A percentile compares a stretch with the other conserved stretches of the same genome.
phyloP scores from a whole-genome alignment of 2,113 vertebrate species.

The Laticauda colubrina region DNA sequence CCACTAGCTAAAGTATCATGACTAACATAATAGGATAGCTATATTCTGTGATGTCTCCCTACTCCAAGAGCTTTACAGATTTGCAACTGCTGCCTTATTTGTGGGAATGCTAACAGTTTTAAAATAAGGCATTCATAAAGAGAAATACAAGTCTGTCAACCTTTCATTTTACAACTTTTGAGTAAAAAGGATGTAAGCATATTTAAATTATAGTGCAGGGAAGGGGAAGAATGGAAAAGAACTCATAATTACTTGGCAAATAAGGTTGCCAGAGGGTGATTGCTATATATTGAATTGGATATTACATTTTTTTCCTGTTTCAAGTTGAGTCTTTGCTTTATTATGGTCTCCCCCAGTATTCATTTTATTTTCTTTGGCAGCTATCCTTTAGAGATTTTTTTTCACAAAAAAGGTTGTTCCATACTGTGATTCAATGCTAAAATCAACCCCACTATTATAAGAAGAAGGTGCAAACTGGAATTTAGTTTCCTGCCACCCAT shows the following conservation, averaged over 20 bases:
- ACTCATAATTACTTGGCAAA: slow-evolving; percentile 65
- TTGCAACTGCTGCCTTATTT: slow-evolving; percentile 27
- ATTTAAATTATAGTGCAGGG: slow-evolving; percentile 39
- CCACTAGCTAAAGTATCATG: neutral
- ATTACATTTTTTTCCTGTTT: slow-evolving; percentile 27
- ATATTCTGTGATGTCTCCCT: slow-evolving; percentile 21
- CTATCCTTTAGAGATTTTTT: slow-evolving; percentile 37
- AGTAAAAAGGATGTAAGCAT: slow-evolving; percentile 43
- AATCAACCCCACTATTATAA: slow-evolving; percentile 57
- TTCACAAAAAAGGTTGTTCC: slow-evolving; percentile 44
- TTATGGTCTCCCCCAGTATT: slow-evolving; percentile 52
- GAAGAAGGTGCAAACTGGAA: slow-evolving; percentile 37
- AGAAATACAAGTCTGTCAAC: slow-evolving; percentile 46
- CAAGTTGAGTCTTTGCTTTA: slow-evolving; percentile 59
- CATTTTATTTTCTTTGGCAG: slow-evolving; percentile 63
- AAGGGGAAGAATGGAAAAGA: slow-evolving; percentile 41
- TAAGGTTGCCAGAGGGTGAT: slow-evolving; percentile 49
- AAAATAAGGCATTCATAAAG: slow-evolving; percentile 48
- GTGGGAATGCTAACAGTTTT: slow-evolving; percentile 43
- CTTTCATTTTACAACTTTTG: slow-evolving; percentile 52
- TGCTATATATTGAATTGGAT: slow-evolving; percentile 57
- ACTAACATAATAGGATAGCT: neutral
- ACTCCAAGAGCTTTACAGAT: neutral
- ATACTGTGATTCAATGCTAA: slow-evolving; percentile 62
- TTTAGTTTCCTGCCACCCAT: neutral